A percentile compares a stretch with the other conserved stretches of the same genome.
Conservation (phyloP, 1,140 invertebrate species). For the Eurosta solidaginis region DNA sequence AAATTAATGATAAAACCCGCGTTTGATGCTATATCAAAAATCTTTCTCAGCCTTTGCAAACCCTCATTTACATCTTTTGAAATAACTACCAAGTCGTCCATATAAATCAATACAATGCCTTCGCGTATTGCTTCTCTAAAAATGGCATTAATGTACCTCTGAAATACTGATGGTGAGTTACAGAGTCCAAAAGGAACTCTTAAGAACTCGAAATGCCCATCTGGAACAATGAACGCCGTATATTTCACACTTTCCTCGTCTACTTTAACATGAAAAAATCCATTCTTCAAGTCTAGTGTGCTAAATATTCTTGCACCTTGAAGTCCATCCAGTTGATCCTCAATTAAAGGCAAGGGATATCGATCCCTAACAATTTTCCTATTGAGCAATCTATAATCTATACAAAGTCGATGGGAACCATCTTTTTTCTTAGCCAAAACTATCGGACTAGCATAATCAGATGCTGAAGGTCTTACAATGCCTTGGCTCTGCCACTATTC, state of each 20-base stretch:
- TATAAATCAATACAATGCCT: constrained; percentile 12
- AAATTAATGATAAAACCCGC: neutral
- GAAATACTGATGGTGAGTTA: constrained; percentile 31
- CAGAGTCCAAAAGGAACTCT: constrained; percentile 32
- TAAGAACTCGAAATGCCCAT: constrained; percentile 29
- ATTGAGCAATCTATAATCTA: constrained; percentile 39
- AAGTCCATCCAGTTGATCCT: constrained; percentile 29
- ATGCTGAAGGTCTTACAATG: too few relatives aligned
- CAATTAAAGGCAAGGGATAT: constrained; percentile 28
- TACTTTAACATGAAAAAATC: constrained; percentile 31
- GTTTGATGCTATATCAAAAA: neutral
- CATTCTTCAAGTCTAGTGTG: too few relatives aligned
- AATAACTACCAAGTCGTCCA: constrained; percentile 31
- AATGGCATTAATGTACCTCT: constrained; percentile 25
- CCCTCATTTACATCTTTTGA: constrained; percentile 5
- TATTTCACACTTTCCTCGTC: constrained; percentile 18
- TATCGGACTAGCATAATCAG: too few relatives aligned
- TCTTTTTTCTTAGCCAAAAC: too few relatives aligned
- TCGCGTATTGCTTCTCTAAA: constrained; percentile 18
- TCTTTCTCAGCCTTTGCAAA: neutral
- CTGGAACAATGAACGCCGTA: constrained; percentile 25
- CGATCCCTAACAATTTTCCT: too few relatives aligned
- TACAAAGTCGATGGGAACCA: constrained; percentile 38
- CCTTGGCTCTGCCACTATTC: too few relatives aligned
- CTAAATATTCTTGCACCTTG: constrained; percentile 24